Percentiles rank a stretch among this genome's conserved stretches.
Conservation (phyloP, 2,797 vertebrate species). For the Myotis vivesi region DNA sequence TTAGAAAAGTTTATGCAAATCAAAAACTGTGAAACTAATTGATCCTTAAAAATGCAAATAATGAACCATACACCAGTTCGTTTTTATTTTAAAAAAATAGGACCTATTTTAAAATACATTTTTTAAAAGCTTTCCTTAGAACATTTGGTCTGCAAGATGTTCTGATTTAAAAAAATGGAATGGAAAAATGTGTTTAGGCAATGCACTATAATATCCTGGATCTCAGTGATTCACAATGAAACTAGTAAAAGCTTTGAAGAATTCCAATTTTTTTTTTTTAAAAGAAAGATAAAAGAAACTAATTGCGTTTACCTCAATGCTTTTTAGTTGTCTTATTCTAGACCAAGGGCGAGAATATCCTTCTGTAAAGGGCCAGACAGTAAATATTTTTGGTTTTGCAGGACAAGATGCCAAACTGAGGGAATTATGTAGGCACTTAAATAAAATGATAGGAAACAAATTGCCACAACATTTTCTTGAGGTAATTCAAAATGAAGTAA, state of each 20-base stretch:
- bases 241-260: neutral
- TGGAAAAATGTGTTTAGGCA: neutral
- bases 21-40: conserved; percentile 27
- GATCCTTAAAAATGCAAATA: neutral
- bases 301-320: neutral
- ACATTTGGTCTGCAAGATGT: neutral
- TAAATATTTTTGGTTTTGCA: neutral
- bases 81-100: neutral
- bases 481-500: neutral
- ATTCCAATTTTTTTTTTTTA: too few species aligned
- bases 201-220: neutral
- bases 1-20: neutral
- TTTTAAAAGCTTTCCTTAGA: neutral
- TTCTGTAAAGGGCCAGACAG: neutral
- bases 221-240: neutral
- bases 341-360: neutral
- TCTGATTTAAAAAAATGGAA: neutral
- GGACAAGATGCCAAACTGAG: neutral
- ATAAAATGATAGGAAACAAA: neutral
- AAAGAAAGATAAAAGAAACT: neutral
- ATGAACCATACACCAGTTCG: neutral
- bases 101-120: neutral
- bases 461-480: neutral
- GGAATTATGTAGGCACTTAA: neutral
- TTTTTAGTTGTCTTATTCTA: neutral